phyloP scores from a whole-genome alignment of 2,888 invertebrate genomes.

The Anticlea derivata region DNA sequence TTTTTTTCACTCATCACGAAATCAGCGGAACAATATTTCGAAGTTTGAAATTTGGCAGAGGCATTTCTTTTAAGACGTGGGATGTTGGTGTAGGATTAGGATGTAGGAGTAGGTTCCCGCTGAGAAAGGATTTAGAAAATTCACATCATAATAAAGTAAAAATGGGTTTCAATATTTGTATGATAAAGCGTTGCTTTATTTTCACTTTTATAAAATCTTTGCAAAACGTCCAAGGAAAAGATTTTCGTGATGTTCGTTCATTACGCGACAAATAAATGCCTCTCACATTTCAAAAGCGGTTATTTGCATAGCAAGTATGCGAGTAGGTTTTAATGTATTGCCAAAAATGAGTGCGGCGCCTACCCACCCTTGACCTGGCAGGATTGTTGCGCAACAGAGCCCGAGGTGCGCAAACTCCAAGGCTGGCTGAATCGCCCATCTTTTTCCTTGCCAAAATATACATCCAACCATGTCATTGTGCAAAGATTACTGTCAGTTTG shows the following conservation, averaged over 20 bases:
- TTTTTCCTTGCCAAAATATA: conserved; percentile 65
- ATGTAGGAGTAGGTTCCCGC: too few relatives aligned
- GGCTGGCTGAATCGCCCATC: conserved; percentile 62
- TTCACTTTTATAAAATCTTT: conserved; percentile 2
- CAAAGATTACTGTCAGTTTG: not conserved
- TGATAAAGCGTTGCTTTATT: too few relatives aligned
- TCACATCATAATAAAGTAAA: too few relatives aligned
- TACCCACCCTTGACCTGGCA: conserved; percentile 73
- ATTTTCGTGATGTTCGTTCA: conserved; percentile 10
- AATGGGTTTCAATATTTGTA: too few relatives aligned
- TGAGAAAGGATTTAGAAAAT: too few relatives aligned
- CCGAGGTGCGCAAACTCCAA: conserved; percentile 61
- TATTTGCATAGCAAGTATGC: conserved; percentile 57
- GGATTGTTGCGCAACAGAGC: conserved; percentile 62
- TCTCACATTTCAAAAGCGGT: conserved; percentile 47
- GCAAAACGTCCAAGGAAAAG: conserved; percentile 21
- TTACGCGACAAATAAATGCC: conserved; percentile 24
- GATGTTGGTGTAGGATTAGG: too few relatives aligned
- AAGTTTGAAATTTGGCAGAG: too few relatives aligned
- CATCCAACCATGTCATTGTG: conserved; percentile 6
- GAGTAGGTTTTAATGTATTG: conserved; percentile 51
- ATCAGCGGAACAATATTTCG: too few relatives aligned
- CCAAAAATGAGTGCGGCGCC: conserved; percentile 72
- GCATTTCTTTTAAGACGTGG: too few relatives aligned
- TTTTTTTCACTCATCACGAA: too few relatives aligned